phyloP scores from a whole-genome alignment of 2,797 vertebrate genomes.

The Poeciliopsis turneri region DNA sequence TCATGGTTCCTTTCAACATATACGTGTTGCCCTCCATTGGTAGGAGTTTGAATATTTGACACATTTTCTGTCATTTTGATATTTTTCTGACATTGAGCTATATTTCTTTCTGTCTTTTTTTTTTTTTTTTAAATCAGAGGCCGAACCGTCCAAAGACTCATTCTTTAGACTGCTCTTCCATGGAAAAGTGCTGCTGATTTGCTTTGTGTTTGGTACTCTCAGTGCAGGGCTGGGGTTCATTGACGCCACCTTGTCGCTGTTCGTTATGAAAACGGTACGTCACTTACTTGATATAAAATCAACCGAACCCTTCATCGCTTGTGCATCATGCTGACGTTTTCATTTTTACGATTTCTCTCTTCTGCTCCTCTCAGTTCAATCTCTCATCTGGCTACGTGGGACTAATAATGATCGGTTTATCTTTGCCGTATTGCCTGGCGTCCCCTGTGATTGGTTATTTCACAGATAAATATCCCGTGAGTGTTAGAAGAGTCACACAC shows the following conservation, averaged over 20 bases:
- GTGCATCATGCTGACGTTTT: rapidly evolving
- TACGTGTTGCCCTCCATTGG: conserved; percentile 88
- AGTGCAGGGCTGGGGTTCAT: conserved; percentile 90
- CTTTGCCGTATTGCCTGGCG: conserved; percentile 86
- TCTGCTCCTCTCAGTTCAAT: conserved; percentile 73
- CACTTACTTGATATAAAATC: background rate
- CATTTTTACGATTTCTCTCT: background rate
- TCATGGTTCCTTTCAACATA: conserved; percentile 92
- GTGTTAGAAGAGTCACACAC: conserved; percentile 53
- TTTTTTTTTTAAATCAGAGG: conserved; percentile 71
- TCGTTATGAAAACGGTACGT: conserved; percentile 86
- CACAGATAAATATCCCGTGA: conserved; percentile 90
- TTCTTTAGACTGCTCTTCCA: conserved; percentile 85
- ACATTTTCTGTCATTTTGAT: background rate
- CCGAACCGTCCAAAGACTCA: conserved; percentile 81
- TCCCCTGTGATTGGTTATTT: conserved; percentile 89
- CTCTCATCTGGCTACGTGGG: conserved; percentile 88
- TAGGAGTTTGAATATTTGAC: conserved; percentile 58
- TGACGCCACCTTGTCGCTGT: conserved; percentile 93
- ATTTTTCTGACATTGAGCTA: background rate
- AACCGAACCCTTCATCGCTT: rapidly evolving
- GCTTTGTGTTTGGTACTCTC: conserved; percentile 84
- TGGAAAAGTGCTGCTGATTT: conserved; percentile 85
- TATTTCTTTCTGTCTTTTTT: background rate
- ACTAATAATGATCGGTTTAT: conserved; percentile 90